phyloP scores from a whole-genome alignment of 2,797 vertebrate species.

The Halcyon leucocephala region DNA sequence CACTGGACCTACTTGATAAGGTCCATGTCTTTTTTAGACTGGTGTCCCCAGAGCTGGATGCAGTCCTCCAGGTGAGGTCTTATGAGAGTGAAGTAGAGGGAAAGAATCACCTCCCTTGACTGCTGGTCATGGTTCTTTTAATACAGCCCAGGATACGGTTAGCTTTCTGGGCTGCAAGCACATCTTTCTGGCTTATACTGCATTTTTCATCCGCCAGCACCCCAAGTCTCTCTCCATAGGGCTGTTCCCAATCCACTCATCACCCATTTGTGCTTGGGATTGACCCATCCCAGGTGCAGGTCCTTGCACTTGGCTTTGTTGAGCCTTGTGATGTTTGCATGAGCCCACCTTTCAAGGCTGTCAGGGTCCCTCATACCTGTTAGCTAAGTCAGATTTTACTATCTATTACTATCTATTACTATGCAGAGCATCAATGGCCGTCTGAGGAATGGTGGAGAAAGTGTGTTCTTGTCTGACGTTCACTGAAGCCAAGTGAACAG shows the following conservation, averaged over 20 bases:
- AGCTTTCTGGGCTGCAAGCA: neutral
- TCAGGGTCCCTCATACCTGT: neutral
- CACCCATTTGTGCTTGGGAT: neutral
- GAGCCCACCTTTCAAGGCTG: neutral
- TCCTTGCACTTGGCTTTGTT: neutral
- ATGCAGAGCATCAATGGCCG: neutral
- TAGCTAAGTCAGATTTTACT: neutral
- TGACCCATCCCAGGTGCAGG: neutral
- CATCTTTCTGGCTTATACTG: neutral
- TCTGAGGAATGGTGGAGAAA: neutral
- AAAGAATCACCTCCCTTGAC: neutral
- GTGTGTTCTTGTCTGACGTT: neutral
- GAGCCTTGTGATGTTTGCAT: neutral
- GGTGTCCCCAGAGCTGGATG: neutral
- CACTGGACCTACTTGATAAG: neutral
- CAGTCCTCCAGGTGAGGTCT: neutral
- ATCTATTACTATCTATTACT: neutral
- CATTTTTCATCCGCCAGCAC: neutral
- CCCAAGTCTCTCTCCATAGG: too few relatives aligned
- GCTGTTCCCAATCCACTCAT: neutral
- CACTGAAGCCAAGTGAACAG: neutral
- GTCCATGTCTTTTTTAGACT: neutral
- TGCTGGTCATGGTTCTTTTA: neutral
- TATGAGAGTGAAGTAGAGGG: neutral
- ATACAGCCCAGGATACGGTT: neutral